Conservation (phyloP, 2,797 vertebrate species). For the Pipistrellus nathusii region DNA sequence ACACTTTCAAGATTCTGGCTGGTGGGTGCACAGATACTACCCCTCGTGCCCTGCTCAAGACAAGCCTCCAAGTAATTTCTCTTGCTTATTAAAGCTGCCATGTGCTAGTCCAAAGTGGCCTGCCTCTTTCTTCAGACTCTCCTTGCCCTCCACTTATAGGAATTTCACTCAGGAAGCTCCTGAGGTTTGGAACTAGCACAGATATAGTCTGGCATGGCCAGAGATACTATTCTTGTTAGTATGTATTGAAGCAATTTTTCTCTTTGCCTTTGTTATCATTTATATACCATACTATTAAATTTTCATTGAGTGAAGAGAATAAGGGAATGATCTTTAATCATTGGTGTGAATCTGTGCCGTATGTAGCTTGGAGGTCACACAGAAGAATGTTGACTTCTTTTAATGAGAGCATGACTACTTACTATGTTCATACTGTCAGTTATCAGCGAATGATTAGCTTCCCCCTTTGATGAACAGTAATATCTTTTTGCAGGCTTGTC, state of each 20-base stretch:
- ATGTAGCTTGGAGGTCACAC: not conserved
- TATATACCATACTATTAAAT: not conserved
- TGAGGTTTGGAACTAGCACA: not conserved
- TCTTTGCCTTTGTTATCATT: not conserved
- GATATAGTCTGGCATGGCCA: not conserved
- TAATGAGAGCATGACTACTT: not conserved
- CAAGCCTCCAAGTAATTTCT: not conserved
- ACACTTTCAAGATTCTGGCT: not conserved
- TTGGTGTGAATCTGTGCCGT: not conserved
- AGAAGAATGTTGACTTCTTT: not conserved
- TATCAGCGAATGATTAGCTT: conserved; percentile 39
- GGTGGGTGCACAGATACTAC: not conserved
- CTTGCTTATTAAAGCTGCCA: not conserved
- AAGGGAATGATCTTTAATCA: not conserved
- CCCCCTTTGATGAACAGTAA: not conserved
- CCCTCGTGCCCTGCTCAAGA: not conserved
- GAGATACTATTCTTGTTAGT: not conserved
- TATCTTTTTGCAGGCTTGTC: not conserved
- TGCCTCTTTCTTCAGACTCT: not conserved
- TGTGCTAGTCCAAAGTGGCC: not conserved
- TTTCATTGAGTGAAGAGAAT: not conserved
- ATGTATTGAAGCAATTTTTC: not conserved
- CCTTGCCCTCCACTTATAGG: not conserved
- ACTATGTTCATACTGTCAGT: not conserved
- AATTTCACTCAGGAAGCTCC: not conserved